Percentiles rank a stretch among this genome's conserved stretches.
Evolutionary conservation across 2,888 invertebrate genomes (phyloP).

Genomic region (Drosophila anomalata): DNA sequence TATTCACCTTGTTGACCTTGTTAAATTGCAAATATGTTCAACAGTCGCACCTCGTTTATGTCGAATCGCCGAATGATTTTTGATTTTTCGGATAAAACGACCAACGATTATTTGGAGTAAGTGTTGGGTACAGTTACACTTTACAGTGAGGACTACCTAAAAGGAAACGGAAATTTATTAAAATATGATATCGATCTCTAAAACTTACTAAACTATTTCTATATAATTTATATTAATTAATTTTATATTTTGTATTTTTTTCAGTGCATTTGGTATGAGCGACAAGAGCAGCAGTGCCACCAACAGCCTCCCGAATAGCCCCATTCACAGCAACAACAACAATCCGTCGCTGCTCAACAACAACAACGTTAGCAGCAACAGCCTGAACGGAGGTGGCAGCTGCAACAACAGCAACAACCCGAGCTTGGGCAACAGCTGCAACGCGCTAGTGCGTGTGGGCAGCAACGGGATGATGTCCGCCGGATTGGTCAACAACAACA

Average conservation of each 20-base stretch:
- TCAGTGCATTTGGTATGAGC: slow-evolving; percentile 84
- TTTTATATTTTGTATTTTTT: slow-evolving; percentile 23
- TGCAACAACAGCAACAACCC: slow-evolving; percentile 74
- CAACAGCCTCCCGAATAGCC: slow-evolving; percentile 83
- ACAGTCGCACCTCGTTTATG: slow-evolving; percentile 77
- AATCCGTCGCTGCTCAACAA: slow-evolving; percentile 77
- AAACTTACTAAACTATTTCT: too few relatives aligned
- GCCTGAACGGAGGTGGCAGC: slow-evolving; percentile 51
- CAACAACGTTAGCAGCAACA: slow-evolving; percentile 58
- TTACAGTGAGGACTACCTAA: slow-evolving; percentile 5
- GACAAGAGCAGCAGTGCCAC: slow-evolving; percentile 83
- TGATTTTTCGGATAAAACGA: slow-evolving; percentile 82
- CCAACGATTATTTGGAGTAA: slow-evolving; percentile 81
- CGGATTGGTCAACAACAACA: slow-evolving; percentile 76
- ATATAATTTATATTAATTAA: not conserved
- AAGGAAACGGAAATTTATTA: not conserved
- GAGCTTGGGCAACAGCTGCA: slow-evolving; percentile 56
- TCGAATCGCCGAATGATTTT: slow-evolving; percentile 83
- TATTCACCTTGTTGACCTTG: slow-evolving; percentile 2
- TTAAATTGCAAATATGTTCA: slow-evolving; percentile 67
- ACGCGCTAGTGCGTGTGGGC: slow-evolving; percentile 52
- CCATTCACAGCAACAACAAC: slow-evolving; percentile 82
- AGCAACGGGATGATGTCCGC: slow-evolving; percentile 50
- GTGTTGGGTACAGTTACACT: slow-evolving; percentile 51
- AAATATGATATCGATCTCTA: too few relatives aligned